A percentile compares a stretch with the other conserved stretches of the same genome.
phyloP scores from a whole-genome alignment of 2,888 invertebrate genomes.

The Penaeus monodon region DNA sequence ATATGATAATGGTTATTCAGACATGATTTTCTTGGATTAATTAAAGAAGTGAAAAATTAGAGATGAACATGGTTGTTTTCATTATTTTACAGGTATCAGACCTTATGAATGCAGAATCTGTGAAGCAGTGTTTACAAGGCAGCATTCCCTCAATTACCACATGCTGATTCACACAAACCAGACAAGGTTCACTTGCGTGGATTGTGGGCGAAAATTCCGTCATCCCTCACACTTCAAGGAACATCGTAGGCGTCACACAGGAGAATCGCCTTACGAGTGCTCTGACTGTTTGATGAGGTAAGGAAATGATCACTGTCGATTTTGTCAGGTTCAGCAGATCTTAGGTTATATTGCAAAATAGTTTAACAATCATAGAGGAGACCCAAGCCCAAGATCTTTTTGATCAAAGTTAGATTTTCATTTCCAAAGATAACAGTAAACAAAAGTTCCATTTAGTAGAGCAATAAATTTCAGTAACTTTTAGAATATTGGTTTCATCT shows the following conservation, averaged over 20 bases:
- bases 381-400: no score
- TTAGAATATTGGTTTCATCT: background rate
- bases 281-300: constrained; percentile 70
- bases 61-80: background rate
- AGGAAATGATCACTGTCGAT: constrained; percentile 16
- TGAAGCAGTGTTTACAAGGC: constrained; percentile 74
- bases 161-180: constrained; percentile 76
- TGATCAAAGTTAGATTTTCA: no score
- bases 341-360: background rate
- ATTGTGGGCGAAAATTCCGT: constrained; percentile 75
- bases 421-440: no score
- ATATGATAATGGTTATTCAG: background rate
- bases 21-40: background rate
- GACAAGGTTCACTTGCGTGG: constrained; percentile 75
- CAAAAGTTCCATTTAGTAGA: no score
- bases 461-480: no score
- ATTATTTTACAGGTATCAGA: constrained; percentile 72
- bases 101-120: constrained; percentile 76
- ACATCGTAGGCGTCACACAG: constrained; percentile 74
- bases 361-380: no score
- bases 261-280: constrained; percentile 73
- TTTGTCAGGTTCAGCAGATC: background rate
- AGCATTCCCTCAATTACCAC: constrained; percentile 76
- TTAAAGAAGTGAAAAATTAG: no score
- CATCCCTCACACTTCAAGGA: constrained; percentile 76